phyloP scores from a whole-genome alignment of 2,797 vertebrate species.

The Lates japonicus region DNA sequence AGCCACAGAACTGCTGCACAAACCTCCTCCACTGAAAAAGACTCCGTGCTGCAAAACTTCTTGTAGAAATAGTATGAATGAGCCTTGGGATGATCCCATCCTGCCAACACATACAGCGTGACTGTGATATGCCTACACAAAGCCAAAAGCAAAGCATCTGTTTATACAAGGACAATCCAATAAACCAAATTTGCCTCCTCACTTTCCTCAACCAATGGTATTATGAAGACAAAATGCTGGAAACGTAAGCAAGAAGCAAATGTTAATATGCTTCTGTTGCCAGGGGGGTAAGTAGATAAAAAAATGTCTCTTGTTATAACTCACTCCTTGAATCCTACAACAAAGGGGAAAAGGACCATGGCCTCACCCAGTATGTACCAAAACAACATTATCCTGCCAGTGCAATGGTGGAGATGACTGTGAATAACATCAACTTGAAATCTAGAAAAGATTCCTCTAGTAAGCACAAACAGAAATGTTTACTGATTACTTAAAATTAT shows the following conservation, averaged over 20 bases:
- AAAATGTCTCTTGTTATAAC: constrained; percentile 3
- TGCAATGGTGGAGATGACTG: not conserved
- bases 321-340: not conserved
- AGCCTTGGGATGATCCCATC: not conserved
- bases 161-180: constrained; percentile 24
- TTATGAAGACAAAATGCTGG: not conserved
- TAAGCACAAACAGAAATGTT: not conserved
- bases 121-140: constrained; percentile 12
- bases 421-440: not conserved
- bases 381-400: not conserved
- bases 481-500: not conserved
- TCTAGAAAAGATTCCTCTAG: not conserved
- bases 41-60: not conserved
- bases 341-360: not conserved
- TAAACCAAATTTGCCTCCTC: not conserved
- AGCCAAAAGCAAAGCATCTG: constrained; percentile 30
- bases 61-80: constrained; percentile 19
- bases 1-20: not conserved
- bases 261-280: not conserved
- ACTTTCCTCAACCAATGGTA: constrained; percentile 1
- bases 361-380: not conserved
- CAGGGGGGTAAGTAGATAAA: not conserved
- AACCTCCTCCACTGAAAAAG: not conserved
- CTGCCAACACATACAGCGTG: constrained; percentile 17
- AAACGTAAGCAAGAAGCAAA: constrained; percentile 16